These are phyloP conservation scores for Xylota sylvarum DNA, from an alignment of 2,888 invertebrate genomes.

Conservation along the genomic window DNA sequence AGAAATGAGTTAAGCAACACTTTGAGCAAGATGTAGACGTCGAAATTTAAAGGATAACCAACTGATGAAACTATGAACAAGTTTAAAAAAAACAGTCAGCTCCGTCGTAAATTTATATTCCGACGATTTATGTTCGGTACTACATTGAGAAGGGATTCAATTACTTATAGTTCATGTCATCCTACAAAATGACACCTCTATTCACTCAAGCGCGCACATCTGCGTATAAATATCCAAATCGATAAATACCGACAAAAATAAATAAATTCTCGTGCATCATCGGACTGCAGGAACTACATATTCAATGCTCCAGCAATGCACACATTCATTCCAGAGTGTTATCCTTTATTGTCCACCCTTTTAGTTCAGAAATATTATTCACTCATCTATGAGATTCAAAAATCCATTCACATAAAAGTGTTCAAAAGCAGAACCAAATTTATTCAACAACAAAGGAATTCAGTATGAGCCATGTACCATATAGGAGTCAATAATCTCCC, in stretches of 20 bases:
- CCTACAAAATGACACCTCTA: neutral
- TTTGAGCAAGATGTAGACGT: too few relatives aligned
- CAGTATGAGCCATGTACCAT: neutral
- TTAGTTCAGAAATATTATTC: neutral
- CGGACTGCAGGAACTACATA: neutral
- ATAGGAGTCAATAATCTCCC: neutral
- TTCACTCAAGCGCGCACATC: neutral
- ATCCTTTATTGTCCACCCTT: neutral
- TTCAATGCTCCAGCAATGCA: neutral
- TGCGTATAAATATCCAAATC: neutral
- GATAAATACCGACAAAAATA: neutral
- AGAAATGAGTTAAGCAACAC: too few relatives aligned
- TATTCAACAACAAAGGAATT: neutral
- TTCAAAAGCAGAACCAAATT: conserved; percentile 11
- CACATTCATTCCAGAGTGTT: neutral
- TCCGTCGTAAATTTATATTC: too few relatives aligned
- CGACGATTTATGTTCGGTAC: too few relatives aligned
- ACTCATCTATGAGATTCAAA: conserved; percentile 12
- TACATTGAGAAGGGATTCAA: too few relatives aligned
- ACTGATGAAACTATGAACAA: too few relatives aligned
- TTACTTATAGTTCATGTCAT: too few relatives aligned
- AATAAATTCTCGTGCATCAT: neutral
- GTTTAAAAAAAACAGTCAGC: too few relatives aligned
- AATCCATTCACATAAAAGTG: conserved; percentile 30
- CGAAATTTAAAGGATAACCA: too few relatives aligned